These are phyloP conservation scores for Dichetophora obliterata DNA, from an alignment of 2,888 invertebrate genomes.

Conservation along the genomic window DNA sequence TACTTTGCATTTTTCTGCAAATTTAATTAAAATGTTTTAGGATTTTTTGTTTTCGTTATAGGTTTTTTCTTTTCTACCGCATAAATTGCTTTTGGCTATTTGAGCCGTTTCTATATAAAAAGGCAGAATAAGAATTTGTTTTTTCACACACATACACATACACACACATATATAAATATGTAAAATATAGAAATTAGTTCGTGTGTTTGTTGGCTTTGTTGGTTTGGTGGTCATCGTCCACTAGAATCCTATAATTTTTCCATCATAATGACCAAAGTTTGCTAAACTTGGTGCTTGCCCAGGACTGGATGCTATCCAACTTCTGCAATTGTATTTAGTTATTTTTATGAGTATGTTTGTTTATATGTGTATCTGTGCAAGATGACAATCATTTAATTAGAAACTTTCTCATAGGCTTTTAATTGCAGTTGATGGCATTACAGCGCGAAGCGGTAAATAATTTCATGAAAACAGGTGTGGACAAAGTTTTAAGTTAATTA, in stretches of 20 bases:
- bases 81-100: conserved; percentile 38
- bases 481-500: conserved; percentile 31
- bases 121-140: not conserved
- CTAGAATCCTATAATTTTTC: conserved; percentile 18
- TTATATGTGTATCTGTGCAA: conserved; percentile 32
- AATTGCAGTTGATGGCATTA: conserved; percentile 54
- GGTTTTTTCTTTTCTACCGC: not conserved
- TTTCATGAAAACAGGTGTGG: not conserved
- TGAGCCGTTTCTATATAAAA: not conserved
- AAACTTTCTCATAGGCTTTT: conserved; percentile 68
- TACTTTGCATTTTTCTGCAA: conserved; percentile 25
- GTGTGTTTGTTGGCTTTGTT: conserved; percentile 5
- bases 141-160: not conserved
- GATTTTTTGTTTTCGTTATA: not conserved
- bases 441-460: conserved; percentile 12
- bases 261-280: conserved; percentile 24
- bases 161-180: not conserved
- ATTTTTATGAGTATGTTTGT: conserved; percentile 13
- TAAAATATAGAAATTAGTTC: not conserved
- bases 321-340: conserved; percentile 38
- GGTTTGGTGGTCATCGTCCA: too few species aligned
- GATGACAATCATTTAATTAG: conserved; percentile 68
- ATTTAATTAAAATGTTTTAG: conserved; percentile 35
- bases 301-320: conserved; percentile 43
- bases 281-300: not conserved